A percentile compares a stretch with the other conserved stretches of the same genome.
Conservation (phyloP, 2,797 vertebrate genomes). For the Lutjanus campechanus region DNA sequence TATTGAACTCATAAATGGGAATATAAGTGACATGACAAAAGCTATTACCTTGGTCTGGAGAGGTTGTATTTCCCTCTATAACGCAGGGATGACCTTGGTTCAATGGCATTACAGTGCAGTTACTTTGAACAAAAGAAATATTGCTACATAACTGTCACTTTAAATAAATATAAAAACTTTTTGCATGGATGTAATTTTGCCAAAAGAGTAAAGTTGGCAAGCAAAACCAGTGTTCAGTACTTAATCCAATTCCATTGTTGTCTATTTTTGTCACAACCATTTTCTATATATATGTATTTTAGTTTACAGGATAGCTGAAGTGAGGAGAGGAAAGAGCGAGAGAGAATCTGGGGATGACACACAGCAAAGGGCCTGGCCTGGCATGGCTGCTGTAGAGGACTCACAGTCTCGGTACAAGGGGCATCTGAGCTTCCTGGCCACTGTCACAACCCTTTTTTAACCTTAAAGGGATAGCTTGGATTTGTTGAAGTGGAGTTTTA, state of each 20-base stretch:
- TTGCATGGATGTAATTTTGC: background rate
- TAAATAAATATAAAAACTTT: background rate
- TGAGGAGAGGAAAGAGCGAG: no score
- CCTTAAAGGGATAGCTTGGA: no score
- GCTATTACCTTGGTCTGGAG: conserved; percentile 6
- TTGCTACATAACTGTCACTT: background rate
- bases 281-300: no score
- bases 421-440: no score
- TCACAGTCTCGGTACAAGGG: no score
- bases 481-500: no score
- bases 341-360: no score
- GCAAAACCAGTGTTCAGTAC: background rate
- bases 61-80: conserved; percentile 4
- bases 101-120: background rate
- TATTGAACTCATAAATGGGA: conserved; percentile 35
- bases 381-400: no score
- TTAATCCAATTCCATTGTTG: background rate
- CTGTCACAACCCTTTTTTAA: no score
- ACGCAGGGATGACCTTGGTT: conserved; percentile 1
- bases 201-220: background rate
- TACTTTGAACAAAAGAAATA: background rate
- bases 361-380: no score
- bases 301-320: no score
- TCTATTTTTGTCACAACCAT: background rate
- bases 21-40: conserved; percentile 5